A percentile compares a stretch with the other conserved stretches of the same genome.
Evolutionary conservation across 2,797 vertebrate species (phyloP).

Genomic region (Micrastur ruficollis): DNA sequence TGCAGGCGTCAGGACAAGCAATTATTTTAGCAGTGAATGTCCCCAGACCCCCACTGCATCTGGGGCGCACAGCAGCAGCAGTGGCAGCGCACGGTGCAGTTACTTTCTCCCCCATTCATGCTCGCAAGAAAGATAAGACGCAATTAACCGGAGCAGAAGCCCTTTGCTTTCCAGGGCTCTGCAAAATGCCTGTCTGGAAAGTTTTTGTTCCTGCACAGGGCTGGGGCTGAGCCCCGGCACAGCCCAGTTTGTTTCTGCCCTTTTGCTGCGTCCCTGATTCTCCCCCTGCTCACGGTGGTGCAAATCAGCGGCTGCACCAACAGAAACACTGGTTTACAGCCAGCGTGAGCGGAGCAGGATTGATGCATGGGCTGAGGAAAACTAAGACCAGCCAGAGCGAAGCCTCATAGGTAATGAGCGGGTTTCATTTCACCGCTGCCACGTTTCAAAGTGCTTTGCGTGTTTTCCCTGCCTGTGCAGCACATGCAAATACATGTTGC

Average conservation of each 20-base stretch:
- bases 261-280: fast-evolving
- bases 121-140: not conserved
- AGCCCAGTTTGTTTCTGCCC: not conserved
- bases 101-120: not conserved
- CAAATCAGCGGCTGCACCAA: not conserved
- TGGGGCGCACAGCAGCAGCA: not conserved
- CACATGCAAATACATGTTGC: not conserved
- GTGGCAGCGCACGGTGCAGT: fast-evolving
- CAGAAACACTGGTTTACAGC: fast-evolving
- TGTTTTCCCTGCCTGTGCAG: not conserved
- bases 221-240: not conserved
- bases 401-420: not conserved
- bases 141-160: not conserved
- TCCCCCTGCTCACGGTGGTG: not conserved
- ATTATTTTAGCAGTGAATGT: not conserved
- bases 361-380: fast-evolving
- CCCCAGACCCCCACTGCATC: not conserved
- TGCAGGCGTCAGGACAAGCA: not conserved
- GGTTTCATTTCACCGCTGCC: not conserved
- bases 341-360: not conserved
- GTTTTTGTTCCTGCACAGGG: fast-evolving
- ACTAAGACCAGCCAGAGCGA: fast-evolving
- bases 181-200: fast-evolving
- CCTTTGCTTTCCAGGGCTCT: not conserved
- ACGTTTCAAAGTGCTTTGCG: not conserved